These are phyloP conservation scores for Pteropus rufus DNA, from an alignment of 2,797 vertebrate genomes.

Conservation along the genomic window DNA sequence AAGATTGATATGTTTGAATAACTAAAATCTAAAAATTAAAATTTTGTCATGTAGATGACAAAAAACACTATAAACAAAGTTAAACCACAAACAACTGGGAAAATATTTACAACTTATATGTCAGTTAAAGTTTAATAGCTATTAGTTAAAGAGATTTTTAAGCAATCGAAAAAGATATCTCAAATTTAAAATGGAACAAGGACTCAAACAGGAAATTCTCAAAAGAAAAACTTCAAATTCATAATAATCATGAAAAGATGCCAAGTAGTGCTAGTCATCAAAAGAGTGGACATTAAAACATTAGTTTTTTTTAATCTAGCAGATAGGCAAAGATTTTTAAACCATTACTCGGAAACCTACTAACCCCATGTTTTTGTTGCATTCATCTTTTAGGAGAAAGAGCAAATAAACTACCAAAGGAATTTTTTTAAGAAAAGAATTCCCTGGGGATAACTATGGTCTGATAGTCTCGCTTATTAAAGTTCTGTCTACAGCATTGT, in stretches of 20 bases:
- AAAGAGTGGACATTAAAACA: background rate
- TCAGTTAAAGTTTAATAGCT: background rate
- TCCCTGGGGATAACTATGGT: background rate
- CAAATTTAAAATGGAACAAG: constrained; percentile 9
- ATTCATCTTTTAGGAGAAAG: background rate
- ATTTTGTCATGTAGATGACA: background rate
- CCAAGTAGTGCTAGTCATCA: background rate
- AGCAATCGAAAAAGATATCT: background rate
- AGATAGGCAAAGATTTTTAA: background rate
- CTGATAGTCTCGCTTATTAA: background rate
- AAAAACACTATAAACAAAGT: background rate
- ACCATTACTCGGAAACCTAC: background rate
- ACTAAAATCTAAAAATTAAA: constrained; percentile 23
- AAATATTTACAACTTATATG: background rate
- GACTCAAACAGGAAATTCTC: background rate
- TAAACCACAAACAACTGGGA: constrained; percentile 16
- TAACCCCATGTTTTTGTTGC: background rate
- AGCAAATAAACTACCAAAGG: background rate
- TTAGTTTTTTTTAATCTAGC: background rate
- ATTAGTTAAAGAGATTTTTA: background rate
- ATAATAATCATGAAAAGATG: background rate
- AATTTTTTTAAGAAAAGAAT: constrained; percentile 23
- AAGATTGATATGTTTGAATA: background rate
- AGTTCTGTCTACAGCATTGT: background rate
- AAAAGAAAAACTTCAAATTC: background rate